Conservation (phyloP, 2,888 invertebrate species). For the Hirudinaria manillensis region DNA sequence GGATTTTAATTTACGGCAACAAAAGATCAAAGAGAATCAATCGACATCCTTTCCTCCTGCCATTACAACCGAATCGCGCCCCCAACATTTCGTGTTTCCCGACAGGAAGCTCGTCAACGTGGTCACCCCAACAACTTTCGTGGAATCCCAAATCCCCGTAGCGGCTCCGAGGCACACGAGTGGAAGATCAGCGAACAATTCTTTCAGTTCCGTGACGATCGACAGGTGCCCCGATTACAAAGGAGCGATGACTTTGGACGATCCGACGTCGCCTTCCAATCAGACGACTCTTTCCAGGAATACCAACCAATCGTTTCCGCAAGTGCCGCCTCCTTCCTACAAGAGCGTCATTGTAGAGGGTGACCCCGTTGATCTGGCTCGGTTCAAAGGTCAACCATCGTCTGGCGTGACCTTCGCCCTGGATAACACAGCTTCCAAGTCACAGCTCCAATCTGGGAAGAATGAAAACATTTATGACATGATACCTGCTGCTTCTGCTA, state of each 20-base stretch:
- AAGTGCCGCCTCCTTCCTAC: constrained; percentile 5
- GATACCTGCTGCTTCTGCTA: neutral
- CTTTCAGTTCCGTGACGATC: neutral
- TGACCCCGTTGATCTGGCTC: neutral
- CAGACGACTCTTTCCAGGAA: neutral
- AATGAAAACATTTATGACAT: constrained; percentile 2
- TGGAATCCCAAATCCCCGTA: neutral
- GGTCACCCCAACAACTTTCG: constrained; percentile 2
- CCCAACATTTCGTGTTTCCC: neutral
- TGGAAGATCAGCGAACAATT: neutral
- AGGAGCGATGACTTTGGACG: neutral
- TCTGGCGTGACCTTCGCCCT: neutral
- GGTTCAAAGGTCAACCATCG: neutral
- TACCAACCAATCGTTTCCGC: neutral
- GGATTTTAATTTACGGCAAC: neutral
- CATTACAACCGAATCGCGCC: neutral
- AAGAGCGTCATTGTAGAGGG: neutral
- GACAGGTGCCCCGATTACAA: neutral
- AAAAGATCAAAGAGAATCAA: neutral
- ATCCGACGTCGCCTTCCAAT: neutral
- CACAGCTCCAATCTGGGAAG: neutral
- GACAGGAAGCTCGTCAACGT: constrained; percentile 18
- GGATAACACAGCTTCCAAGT: neutral
- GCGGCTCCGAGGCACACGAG: too few relatives aligned
- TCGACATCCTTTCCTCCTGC: neutral